Percentiles rank a stretch among this genome's conserved stretches.
Conservation (phyloP, 2,888 invertebrate species). For the Catonia carolina region DNA sequence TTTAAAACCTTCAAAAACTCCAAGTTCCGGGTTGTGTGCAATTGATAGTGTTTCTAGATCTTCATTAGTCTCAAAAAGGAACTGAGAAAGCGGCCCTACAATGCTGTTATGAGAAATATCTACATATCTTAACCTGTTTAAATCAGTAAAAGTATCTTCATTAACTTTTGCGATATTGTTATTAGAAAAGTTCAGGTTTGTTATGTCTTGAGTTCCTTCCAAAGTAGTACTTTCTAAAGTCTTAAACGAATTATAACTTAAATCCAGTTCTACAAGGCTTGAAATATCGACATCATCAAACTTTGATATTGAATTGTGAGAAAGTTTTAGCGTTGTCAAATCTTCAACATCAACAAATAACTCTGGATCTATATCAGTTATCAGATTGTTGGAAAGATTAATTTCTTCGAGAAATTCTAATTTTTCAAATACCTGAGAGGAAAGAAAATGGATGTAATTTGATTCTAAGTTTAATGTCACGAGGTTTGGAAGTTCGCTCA, state of each 20-base stretch:
- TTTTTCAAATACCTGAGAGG: neutral
- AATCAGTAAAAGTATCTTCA: neutral
- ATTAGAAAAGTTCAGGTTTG: neutral
- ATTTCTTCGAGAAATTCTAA: slow-evolving; percentile 1
- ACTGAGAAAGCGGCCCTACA: neutral
- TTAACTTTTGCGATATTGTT: neutral
- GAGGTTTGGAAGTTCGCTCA: neutral
- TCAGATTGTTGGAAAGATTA: neutral
- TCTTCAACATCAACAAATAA: neutral
- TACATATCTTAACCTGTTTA: neutral
- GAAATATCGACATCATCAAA: neutral
- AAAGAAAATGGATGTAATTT: neutral
- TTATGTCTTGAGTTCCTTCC: neutral
- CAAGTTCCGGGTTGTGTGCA: neutral
- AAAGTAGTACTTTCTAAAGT: neutral
- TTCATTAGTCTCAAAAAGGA: neutral
- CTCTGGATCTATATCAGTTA: neutral
- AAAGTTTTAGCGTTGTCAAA: neutral
- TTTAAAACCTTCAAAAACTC: neutral
- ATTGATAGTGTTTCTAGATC: slow-evolving; percentile 1
- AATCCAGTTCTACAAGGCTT: neutral
- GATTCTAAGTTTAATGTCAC: neutral
- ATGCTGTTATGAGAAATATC: neutral
- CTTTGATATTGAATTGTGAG: neutral
- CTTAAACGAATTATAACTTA: neutral